Evolutionary conservation across 2,797 vertebrate genomes (phyloP).

Genomic region (Micropoecilia bifurca): DNA sequence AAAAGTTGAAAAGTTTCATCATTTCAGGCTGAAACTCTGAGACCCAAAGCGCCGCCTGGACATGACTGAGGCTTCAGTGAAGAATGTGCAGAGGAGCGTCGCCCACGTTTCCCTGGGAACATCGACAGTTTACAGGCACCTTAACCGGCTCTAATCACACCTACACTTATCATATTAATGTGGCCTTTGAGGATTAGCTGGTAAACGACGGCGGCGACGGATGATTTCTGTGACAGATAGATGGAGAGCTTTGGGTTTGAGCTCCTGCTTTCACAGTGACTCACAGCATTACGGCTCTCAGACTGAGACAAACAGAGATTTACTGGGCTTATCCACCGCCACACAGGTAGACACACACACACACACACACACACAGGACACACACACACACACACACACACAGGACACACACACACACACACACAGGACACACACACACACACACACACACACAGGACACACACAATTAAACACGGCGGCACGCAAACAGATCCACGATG

Average conservation of each 20-base stretch:
- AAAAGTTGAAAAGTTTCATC: not conserved
- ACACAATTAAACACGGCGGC: slow-evolving; percentile 51
- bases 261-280: slow-evolving; percentile 66
- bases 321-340: slow-evolving; percentile 69
- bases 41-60: slow-evolving; percentile 24
- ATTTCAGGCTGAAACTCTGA: slow-evolving; percentile 10
- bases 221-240: slow-evolving; percentile 64
- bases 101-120: slow-evolving; percentile 47
- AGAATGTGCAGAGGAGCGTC: slow-evolving; percentile 9
- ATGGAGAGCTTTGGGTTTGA: slow-evolving; percentile 65
- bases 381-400: slow-evolving; percentile 56
- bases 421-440: slow-evolving; percentile 71
- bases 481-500: slow-evolving; percentile 33
- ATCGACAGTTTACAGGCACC: slow-evolving; percentile 43
- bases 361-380: slow-evolving; percentile 47
- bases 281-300: slow-evolving; percentile 74
- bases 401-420: slow-evolving; percentile 56
- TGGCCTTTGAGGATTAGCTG: slow-evolving; percentile 67
- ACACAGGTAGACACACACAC: slow-evolving; percentile 75
- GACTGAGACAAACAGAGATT: slow-evolving; percentile 79
- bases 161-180: slow-evolving; percentile 77
- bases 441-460: slow-evolving; percentile 50
- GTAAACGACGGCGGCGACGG: slow-evolving; percentile 66
- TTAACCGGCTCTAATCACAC: slow-evolving; percentile 64
- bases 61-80: not conserved